Conservation (phyloP, 2,888 invertebrate genomes). For the Mellilla xanthometata region DNA sequence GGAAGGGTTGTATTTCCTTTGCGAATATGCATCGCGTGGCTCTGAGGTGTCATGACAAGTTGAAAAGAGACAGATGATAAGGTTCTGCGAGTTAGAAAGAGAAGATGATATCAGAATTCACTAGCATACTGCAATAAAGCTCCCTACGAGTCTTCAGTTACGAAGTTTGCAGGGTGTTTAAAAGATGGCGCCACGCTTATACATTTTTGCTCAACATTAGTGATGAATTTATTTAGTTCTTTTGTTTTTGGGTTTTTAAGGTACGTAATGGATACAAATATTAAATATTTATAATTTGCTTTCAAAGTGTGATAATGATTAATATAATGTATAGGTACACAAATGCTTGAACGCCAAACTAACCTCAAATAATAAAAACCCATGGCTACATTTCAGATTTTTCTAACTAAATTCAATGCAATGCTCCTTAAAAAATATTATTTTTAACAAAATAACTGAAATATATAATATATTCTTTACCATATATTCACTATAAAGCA, state of each 20-base stretch:
- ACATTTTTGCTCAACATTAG: slow-evolving; percentile 28
- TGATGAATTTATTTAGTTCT: slow-evolving; percentile 12
- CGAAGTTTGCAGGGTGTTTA: slow-evolving; percentile 50
- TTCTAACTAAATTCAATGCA: too few species aligned
- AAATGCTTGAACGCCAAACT: too few species aligned
- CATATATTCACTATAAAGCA: too few species aligned
- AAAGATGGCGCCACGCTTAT: slow-evolving; percentile 70
- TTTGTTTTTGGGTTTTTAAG: slow-evolving; percentile 11
- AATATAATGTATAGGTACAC: too few species aligned
- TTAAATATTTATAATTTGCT: background rate
- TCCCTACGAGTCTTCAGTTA: slow-evolving; percentile 51
- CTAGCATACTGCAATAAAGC: slow-evolving; percentile 62
- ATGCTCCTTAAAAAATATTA: too few species aligned
- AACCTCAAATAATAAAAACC: too few species aligned
- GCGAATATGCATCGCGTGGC: slow-evolving; percentile 44
- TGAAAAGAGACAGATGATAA: slow-evolving; percentile 50
- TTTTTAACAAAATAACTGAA: too few species aligned
- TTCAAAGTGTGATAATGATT: too few species aligned
- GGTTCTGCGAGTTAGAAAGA: slow-evolving; percentile 45
- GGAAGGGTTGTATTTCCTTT: slow-evolving; percentile 64
- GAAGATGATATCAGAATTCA: slow-evolving; percentile 53
- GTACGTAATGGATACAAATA: slow-evolving; percentile 10
- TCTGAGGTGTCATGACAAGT: slow-evolving; percentile 46
- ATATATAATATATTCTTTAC: too few species aligned
- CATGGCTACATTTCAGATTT: too few species aligned